Evolutionary conservation across 2,113 vertebrate genomes (phyloP).

Genomic region (Chaetorhynchus papuensis): DNA sequence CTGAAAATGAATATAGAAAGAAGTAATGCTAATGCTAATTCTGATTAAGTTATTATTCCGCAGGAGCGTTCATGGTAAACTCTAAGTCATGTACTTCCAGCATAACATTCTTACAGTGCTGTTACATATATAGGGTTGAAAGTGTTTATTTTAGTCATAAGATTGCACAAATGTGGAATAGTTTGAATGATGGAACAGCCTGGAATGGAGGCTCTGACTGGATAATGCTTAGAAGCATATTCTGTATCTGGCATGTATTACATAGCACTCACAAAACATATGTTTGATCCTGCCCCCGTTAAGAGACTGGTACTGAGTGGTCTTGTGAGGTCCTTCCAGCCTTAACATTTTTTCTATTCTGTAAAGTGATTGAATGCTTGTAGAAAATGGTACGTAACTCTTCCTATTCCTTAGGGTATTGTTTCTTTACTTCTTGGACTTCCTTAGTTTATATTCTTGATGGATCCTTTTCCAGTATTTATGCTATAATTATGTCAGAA

Average conservation of each 20-base stretch:
- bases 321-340: slow-evolving; percentile 34
- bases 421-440: background rate
- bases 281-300: slow-evolving; percentile 2
- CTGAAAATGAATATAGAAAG: background rate
- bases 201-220: background rate
- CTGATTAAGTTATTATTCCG: background rate
- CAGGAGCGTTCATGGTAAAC: background rate
- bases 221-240: background rate
- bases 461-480: background rate
- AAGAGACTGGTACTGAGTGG: background rate
- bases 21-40: background rate
- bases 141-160: background rate
- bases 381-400: background rate
- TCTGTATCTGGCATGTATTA: slow-evolving; percentile 18
- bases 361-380: background rate
- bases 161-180: background rate
- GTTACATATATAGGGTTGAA: background rate
- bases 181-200: background rate
- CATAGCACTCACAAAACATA: background rate
- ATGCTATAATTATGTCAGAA: background rate
- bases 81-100: background rate
- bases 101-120: background rate
- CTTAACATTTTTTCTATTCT: background rate
- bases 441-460: background rate
- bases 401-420: background rate